Base-by-base conservation (phyloP, 1,140 invertebrate species). In the Mycetomoellerius zeteki region DNA sequence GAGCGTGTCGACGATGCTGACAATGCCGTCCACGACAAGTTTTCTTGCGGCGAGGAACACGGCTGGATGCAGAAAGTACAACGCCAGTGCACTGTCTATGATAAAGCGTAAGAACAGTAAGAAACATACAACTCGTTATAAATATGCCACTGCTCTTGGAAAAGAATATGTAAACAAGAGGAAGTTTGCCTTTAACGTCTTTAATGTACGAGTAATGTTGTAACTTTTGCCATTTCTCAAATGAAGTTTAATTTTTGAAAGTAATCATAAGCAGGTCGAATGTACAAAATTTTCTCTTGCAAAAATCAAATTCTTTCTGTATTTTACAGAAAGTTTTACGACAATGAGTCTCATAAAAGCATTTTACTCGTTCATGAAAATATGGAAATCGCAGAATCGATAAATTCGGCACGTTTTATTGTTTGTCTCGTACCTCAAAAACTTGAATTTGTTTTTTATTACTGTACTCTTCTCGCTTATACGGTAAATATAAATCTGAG, bases 1-100 rank as follows among this genome's bases (percentile, higher is more conserved):
- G 80, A 84, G 80, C 69, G 67, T 75, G 80, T 84, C 80, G 80
- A 58, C 78, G 64, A 81, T 65, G 50, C 50, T 54, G 77, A 80
- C 77, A 81, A 81, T 81, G 77, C 64, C 77, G 47, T 81, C 54
- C 37, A 19, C 69, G 80, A 75, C 80, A 73, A 84, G 78, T 47
- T 84, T 84, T 84, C 69, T 84, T 75, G 80, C 69, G 69, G 80
- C 43, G 37, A 33, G 37, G n/a, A 54, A 84, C 67, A 84, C 58
- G 67, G 7, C 80, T 73, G 54, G 30, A 75, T 73, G 37, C 69
- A 24, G 80, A 82, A 60, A 75, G 69, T 84, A 84, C 80, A 82
- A 82, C 67, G 52, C 33, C 67, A 19, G 24, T 21, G 52, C 67
- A n/a, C 50, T 72, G 54, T 73, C 69, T 84, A 60, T 75, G 54